Percentiles rank a stretch among this genome's conserved stretches.
Evolutionary conservation across 2,888 invertebrate genomes (phyloP).

Genomic region (Frankliniella fusca): DNA sequence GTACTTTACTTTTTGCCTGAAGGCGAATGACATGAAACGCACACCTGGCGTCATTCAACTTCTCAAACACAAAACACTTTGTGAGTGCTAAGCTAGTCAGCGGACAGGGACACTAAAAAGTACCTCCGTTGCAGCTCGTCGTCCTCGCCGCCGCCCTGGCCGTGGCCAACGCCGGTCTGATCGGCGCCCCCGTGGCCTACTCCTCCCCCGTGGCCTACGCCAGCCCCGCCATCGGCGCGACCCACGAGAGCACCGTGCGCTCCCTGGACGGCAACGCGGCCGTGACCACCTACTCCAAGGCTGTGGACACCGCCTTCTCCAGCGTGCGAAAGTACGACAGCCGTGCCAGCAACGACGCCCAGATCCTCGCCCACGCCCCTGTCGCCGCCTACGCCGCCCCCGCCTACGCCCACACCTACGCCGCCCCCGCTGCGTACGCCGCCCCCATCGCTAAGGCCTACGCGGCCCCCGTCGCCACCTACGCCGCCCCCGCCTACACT

Average conservation of each 20-base stretch:
- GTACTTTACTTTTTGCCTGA: too few species aligned
- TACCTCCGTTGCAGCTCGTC: constrained; percentile 39
- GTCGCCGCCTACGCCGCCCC: constrained; percentile 45
- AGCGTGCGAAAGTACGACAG: constrained; percentile 58
- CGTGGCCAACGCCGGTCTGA: constrained; percentile 43
- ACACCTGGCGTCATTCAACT: too few species aligned
- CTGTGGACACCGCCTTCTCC: constrained; percentile 58
- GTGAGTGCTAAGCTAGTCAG: too few species aligned
- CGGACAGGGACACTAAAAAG: neutral
- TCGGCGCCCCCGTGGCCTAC: constrained; percentile 35
- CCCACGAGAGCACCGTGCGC: constrained; percentile 55
- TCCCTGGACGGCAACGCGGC: constrained; percentile 55
- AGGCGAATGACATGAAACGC: too few species aligned
- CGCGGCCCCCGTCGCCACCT: constrained; percentile 47
- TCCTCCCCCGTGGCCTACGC: constrained; percentile 40
- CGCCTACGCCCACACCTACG: constrained; percentile 37
- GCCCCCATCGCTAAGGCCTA: constrained; percentile 40
- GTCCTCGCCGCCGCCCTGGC: constrained; percentile 44
- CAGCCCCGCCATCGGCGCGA: constrained; percentile 48
- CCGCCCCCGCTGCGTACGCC: constrained; percentile 44
- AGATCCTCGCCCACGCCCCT: constrained; percentile 43
- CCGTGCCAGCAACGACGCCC: constrained; percentile 55
- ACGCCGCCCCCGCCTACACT: constrained; percentile 44
- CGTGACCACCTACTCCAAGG: constrained; percentile 57
- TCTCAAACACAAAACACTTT: too few species aligned